Evolutionary conservation across 2,113 vertebrate genomes (phyloP).

Genomic region (Laticauda colubrina): DNA sequence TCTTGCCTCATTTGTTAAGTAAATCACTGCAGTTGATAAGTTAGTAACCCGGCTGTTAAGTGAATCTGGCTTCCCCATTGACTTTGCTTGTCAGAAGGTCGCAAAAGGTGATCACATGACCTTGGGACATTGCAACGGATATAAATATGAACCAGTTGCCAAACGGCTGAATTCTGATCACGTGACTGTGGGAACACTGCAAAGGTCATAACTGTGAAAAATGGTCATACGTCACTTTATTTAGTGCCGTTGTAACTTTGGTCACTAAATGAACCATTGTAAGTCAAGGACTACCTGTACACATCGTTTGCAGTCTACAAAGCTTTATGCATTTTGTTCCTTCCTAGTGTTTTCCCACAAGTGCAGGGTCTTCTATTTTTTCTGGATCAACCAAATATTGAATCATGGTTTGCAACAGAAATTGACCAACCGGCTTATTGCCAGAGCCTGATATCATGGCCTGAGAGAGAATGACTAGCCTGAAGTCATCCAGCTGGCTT

Average conservation of each 20-base stretch:
- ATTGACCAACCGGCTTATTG: neutral
- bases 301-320: neutral
- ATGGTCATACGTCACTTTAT: neutral
- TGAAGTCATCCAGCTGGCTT: neutral
- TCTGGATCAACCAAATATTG: neutral
- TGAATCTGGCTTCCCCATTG: neutral
- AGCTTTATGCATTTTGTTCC: neutral
- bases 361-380: neutral
- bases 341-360: neutral
- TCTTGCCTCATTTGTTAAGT: neutral
- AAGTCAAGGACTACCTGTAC: neutral
- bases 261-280: neutral
- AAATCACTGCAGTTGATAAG: neutral
- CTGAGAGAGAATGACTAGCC: neutral
- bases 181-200: neutral
- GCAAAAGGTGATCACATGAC: neutral
- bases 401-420: neutral
- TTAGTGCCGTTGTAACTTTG: neutral
- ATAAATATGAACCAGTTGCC: neutral
- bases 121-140: neutral
- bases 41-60: neutral
- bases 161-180: neutral
- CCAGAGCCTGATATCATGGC: neutral
- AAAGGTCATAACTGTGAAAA: neutral
- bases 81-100: neutral